Evolutionary conservation across 1,140 invertebrate genomes (phyloP), one percentile per base, ranked within the genome.

Genomic region (Lerema accius): DNA sequence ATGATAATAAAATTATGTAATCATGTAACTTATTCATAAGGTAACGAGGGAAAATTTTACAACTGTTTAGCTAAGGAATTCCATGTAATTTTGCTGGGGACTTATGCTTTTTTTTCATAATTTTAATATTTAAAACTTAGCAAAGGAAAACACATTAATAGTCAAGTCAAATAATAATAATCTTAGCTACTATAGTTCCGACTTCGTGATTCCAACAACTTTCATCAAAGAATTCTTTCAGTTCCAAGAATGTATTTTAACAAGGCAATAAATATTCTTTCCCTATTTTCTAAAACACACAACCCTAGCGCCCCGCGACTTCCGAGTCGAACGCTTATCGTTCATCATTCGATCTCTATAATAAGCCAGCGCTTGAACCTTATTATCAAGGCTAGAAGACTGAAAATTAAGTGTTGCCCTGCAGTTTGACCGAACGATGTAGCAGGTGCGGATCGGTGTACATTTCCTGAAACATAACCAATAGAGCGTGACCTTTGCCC

Each of bases 401-500:
- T n/a, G 13, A 58, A 35, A 58, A 45, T 58, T 3, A 43, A 11
- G n/a, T 14, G 15, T 42, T 42, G 43, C 13, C 19, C n/a, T 56
- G 6, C 32, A 28, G 17, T 17, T 1, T 7, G 14, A 56, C 26
- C n/a, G 53, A 45, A 45, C 39, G 39, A 28, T 23, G 46, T 13
- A 39, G 14, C 51, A 55, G 39, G 51, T 43, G 53, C 53, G 17
- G 39, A 28, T 56, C 53, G 19, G 53, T 43, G 53, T 40, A 56
- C 40, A 56, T 56, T 43, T 56, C 53, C 53, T 43, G 53, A 56
- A 43, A 56, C 53, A 45, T 28, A 28, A 32, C 53, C 53, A 56
- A 17, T 16, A 23, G 11, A 56, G 6, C 53, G 13, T 43, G 53
- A 56, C 51, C 51, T 32, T 35, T 19, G 14, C 2, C 14, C 9